Evolutionary conservation across 2,113 vertebrate genomes (phyloP), one percentile per base, ranked within the genome.

Genomic region (Paracanthobrama guichenoti): DNA sequence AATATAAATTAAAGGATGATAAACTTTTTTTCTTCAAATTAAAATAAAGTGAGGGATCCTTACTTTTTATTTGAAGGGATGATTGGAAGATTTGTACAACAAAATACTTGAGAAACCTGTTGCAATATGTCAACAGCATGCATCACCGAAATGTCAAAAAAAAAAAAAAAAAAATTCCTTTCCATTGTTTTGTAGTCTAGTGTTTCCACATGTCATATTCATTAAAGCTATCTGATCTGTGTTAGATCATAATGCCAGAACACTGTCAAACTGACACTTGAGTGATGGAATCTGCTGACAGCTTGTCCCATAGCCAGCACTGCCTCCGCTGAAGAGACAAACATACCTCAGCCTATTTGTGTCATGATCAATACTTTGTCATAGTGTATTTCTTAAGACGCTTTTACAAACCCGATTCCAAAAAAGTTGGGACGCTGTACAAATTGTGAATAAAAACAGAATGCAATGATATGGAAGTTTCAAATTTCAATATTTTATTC

Each of bases 301-400:
- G 60, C 50, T 35, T 44, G 60, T 84, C 57, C 74, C 48, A 28
- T 69, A 74, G 74, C 46, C 82, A 84, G 18, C 82, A 35, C 24
- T 48, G 26, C 50, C 42, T 60, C 16, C 24, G 53, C 59, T 24
- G 48, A 66, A 78, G 83, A 84, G 74, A 55, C 64, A 84, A 79
- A 78, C 50, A 78, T 28, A 78, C n/a, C 66, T 67, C 59, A 66
- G 44, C 62, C 44, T 78, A 84, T 74, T 77, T 75, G 46, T 46
- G 59, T 31, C 42, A 35, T 66, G 83, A 78, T 84, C 83, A 78
- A 78, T 84, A 84, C 22, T 67, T 66, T 53, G 42, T 64, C 73
- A 75, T 83, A 64, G 22, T 53, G 18, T 74, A 69, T 57, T 59
- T 44, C 7, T 67, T 42, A 4, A n/a, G 10, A 77, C 1, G 6